These are phyloP conservation scores for Pampus argenteus DNA, from an alignment of 2,797 vertebrate species.

Conservation along the genomic window DNA sequence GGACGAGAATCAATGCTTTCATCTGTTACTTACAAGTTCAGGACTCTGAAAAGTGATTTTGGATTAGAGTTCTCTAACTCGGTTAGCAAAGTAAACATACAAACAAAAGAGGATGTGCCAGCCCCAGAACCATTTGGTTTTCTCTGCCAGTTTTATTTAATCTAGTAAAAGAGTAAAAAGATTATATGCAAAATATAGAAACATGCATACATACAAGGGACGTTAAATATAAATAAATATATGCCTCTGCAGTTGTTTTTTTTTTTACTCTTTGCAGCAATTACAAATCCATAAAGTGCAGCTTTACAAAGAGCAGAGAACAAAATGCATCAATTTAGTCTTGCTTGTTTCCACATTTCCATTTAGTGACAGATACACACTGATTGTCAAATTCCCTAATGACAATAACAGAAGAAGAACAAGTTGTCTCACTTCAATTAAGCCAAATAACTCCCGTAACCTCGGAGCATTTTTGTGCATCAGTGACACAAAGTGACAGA, in stretches of 20 bases:
- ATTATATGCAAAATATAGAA: not conserved
- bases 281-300: constrained; percentile 3
- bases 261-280: constrained; percentile 2
- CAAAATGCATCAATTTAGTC: constrained; percentile 27
- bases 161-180: not conserved
- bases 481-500: constrained; percentile 66
- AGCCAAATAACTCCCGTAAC: constrained; percentile 63
- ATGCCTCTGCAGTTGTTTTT: not conserved
- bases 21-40: constrained; percentile 75
- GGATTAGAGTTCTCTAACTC: constrained; percentile 52
- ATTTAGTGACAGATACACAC: constrained; percentile 51
- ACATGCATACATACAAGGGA: not conserved
- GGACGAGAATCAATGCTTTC: constrained; percentile 70
- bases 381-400: constrained; percentile 51
- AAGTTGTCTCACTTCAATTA: constrained; percentile 67
- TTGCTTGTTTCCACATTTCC: constrained; percentile 38
- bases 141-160: not conserved
- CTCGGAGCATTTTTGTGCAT: constrained; percentile 62
- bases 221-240: too few relatives aligned
- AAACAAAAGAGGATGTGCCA: constrained; percentile 35
- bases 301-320: constrained; percentile 28
- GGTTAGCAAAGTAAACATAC: constrained; percentile 55
- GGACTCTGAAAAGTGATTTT: constrained; percentile 53
- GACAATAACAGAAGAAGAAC: constrained; percentile 59
- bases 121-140: constrained; percentile 11